A percentile compares a stretch with the other conserved stretches of the same genome.
Conservation (phyloP, 2,888 invertebrate genomes). For the Melanchra persicariae region DNA sequence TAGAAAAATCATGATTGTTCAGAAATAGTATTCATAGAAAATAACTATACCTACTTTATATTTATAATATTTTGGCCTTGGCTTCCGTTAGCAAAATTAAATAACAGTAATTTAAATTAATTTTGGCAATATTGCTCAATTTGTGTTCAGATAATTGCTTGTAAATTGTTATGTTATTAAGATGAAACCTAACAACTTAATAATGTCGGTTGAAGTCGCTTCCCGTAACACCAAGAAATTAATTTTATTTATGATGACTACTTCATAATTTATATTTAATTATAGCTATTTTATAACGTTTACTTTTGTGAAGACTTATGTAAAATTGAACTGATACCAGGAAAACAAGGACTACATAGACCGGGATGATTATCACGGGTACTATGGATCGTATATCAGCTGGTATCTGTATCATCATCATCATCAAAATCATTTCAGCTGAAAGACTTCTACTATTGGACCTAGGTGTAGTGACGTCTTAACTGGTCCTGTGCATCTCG, state of each 20-base stretch:
- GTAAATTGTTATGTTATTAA: constrained; percentile 5
- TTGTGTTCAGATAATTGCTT: constrained; percentile 16
- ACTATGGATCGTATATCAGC: no score
- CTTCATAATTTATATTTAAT: not conserved
- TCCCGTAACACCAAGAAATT: constrained; percentile 20
- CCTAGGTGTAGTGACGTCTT: no score
- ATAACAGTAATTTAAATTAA: not conserved
- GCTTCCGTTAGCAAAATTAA: constrained; percentile 33
- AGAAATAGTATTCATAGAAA: no score
- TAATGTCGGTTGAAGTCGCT: constrained; percentile 10
- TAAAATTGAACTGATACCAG: no score
- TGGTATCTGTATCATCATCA: no score
- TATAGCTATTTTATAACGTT: not conserved
- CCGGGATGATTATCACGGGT: no score
- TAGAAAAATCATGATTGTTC: not conserved
- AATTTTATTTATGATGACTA: not conserved
- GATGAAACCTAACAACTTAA: not conserved
- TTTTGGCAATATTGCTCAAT: constrained; percentile 6
- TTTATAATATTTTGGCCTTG: not conserved
- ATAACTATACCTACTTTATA: no score
- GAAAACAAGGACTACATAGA: no score
- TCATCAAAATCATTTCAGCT: no score
- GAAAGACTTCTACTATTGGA: no score
- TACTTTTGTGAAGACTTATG: no score
- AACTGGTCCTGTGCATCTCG: no score